phyloP scores from a whole-genome alignment of 2,888 invertebrate species.

The Aleiodes leptofemur region DNA sequence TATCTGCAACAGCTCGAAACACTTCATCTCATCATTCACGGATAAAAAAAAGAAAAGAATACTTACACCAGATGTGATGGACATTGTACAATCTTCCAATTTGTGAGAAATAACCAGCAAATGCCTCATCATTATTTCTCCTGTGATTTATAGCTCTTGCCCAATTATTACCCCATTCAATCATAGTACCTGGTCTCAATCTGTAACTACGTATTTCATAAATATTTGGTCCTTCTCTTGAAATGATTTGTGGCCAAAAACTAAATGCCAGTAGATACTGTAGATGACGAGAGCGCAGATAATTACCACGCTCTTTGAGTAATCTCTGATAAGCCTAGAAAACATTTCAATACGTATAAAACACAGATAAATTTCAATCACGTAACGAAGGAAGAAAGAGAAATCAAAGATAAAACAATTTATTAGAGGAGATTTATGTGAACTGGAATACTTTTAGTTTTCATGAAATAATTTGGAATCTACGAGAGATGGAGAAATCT shows the following conservation, averaged over 20 bases:
- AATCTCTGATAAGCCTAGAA: constrained; percentile 84
- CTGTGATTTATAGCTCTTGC: constrained; percentile 94
- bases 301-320: constrained; percentile 85
- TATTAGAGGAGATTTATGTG: too few species aligned
- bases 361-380: not conserved
- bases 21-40: not conserved
- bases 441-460: too few species aligned
- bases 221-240: constrained; percentile 85
- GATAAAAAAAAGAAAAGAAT: not conserved
- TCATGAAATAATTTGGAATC: too few species aligned
- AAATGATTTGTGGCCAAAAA: constrained; percentile 94
- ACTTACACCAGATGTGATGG: constrained; percentile 99
- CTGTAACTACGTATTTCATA: constrained; percentile 96
- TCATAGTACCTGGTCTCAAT: constrained; percentile 98
- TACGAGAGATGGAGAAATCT: too few species aligned
- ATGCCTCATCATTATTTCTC: constrained; percentile 94
- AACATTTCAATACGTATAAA: not conserved
- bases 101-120: constrained; percentile 98
- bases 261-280: constrained; percentile 97
- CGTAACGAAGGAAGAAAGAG: not conserved
- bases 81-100: constrained; percentile 97
- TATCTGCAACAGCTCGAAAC: too few species aligned
- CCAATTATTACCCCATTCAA: constrained; percentile 99
- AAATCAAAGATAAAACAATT: not conserved
- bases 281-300: constrained; percentile 90